These are phyloP conservation scores for Pyralis farinalis DNA, from an alignment of 2,888 invertebrate species.

Conservation along the genomic window DNA sequence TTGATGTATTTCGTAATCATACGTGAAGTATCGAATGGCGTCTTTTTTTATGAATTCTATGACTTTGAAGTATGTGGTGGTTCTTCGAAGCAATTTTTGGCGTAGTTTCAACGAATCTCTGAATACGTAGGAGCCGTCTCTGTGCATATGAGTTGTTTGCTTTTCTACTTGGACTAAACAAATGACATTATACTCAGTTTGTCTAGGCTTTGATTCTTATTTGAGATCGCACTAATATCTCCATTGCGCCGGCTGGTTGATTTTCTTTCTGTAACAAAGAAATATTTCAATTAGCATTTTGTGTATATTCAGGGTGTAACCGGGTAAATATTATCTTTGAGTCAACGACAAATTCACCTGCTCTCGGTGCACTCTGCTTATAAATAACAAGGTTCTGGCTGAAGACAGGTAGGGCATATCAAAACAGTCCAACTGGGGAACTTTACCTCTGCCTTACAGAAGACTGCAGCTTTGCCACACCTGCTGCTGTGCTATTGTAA, in stretches of 20 bases:
- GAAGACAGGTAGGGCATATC: too few relatives aligned
- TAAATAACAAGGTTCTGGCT: too few relatives aligned
- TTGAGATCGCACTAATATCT: not conserved
- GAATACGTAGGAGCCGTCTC: conserved; percentile 60
- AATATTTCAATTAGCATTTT: too few relatives aligned
- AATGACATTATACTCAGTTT: conserved; percentile 16
- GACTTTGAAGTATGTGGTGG: conserved; percentile 68
- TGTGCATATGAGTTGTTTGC: conserved; percentile 65
- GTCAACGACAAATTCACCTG: too few relatives aligned
- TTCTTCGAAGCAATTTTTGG: conserved; percentile 63
- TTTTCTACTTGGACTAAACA: conserved; percentile 15
- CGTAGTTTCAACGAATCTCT: conserved; percentile 69
- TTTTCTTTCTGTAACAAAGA: conserved; percentile 17
- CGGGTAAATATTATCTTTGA: too few relatives aligned
- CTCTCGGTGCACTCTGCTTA: too few relatives aligned
- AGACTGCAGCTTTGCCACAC: too few relatives aligned
- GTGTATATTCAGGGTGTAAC: too few relatives aligned
- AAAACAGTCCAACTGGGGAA: too few relatives aligned
- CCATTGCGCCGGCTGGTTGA: not conserved
- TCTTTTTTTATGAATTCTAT: conserved; percentile 74
- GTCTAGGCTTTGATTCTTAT: not conserved
- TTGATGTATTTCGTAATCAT: conserved; percentile 68
- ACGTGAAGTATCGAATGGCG: conserved; percentile 72
- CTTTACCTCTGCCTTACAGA: too few relatives aligned
- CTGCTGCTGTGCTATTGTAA: too few relatives aligned